Base-by-base conservation (phyloP, 2,888 invertebrate species). In the Stegana nigrithorax region DNA sequence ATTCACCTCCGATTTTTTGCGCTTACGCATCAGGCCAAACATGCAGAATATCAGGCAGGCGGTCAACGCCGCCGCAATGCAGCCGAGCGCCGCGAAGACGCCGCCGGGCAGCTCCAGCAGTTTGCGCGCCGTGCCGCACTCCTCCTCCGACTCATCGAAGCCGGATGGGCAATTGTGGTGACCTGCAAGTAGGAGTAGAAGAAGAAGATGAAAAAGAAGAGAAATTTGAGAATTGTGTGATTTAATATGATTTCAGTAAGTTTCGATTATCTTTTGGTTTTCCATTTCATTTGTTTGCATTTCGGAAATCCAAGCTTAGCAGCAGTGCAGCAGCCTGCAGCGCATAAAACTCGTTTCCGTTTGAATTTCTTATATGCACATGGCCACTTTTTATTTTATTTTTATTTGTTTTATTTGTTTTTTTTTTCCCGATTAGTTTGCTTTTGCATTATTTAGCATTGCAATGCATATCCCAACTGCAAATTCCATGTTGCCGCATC, bases 71-170 rank as follows among this genome's bases (percentile, higher is more conserved):
- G 88, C 88, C 1, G 88, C 88, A 51, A 88, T 88, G 81, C 90
- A 89, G 73, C 90, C 81, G 66, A 89, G 85, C 63, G 89, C 86
- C 70, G 88, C 85, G 82, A 87, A 87, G 6, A 87, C 83, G 39
- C 88, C 87, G 36, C 88, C 88, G 5, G 89, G 89, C 71, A 89
- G 80, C 63, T 89, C 87, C 73, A 84, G 87, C 84, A 85, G 86
- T 82, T 84, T 87, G 76, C 85, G 87, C 75, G 85, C 88, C 67
- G 84, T 87, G 75, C 88, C 91, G 81, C 89, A 92, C 83, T 89
- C 88, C 82, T 88, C 88, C 85, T 91, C 89, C 67, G 90, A 91
- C 83, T 92, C 92, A 83, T 93, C 93, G 78, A 89, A 90, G 10
- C 91, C 87, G 65, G 90, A 88, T 73, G 90, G 89, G 84, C 92